Evolutionary conservation across 2,888 invertebrate genomes (phyloP).

Genomic region (Apotomis betuletana): DNA sequence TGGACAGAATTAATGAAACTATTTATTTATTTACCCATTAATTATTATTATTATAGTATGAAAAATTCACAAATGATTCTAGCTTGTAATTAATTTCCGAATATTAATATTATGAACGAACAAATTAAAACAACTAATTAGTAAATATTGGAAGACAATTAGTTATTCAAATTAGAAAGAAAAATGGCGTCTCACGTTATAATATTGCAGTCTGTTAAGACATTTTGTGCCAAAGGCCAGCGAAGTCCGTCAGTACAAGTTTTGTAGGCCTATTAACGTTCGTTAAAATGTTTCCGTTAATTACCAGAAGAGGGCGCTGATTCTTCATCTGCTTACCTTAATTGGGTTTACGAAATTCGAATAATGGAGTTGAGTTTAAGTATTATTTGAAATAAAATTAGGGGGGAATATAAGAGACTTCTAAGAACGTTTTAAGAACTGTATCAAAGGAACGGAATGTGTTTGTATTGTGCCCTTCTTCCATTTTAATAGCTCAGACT

Average conservation of each 20-base stretch:
- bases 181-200: not conserved
- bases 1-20: no score
- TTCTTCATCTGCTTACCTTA: constrained; percentile 21
- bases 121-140: not conserved
- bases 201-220: not conserved
- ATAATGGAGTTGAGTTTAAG: constrained; percentile 5
- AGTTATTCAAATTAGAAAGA: not conserved
- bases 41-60: no score
- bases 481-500: no score
- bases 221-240: not conserved
- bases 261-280: constrained; percentile 28
- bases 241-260: constrained; percentile 16
- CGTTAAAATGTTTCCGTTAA: constrained; percentile 29
- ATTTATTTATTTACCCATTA: no score
- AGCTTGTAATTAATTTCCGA: not conserved
- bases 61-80: not conserved
- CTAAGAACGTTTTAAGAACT: not conserved
- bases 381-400: constrained; percentile 25
- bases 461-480: no score
- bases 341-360: constrained; percentile 18
- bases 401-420: not conserved
- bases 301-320: constrained; percentile 11
- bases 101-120: not conserved
- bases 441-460: not conserved
- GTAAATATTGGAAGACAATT: not conserved